phyloP scores from a whole-genome alignment of 2,113 vertebrate species.

The rat (Rattus norvegicus) region DNA sequence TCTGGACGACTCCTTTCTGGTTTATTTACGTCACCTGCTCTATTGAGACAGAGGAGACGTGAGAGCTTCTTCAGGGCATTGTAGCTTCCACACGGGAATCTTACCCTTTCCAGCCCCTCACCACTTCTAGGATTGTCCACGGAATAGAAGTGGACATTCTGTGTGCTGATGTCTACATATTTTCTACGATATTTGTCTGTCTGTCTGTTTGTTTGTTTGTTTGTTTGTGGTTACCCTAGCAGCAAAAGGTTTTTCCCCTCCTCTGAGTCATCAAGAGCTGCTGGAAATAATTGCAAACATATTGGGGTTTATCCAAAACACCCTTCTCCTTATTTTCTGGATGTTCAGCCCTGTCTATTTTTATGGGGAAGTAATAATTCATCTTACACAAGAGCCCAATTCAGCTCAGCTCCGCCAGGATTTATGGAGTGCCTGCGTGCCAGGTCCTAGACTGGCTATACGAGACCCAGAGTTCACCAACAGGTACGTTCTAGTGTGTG shows the following conservation, averaged over 20 bases:
- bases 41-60: background rate
- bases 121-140: background rate
- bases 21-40: background rate
- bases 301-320: conserved; percentile 62
- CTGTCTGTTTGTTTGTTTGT: background rate
- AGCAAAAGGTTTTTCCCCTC: conserved; percentile 44
- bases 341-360: conserved; percentile 69
- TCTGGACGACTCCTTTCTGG: background rate
- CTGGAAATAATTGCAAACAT: conserved; percentile 73
- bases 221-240: conserved; percentile 37
- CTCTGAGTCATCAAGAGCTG: conserved; percentile 67
- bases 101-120: background rate
- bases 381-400: background rate
- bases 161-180: background rate
- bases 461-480: background rate
- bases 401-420: background rate
- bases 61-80: background rate
- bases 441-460: background rate
- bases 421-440: background rate
- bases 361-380: conserved; percentile 44
- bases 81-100: background rate
- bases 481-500: background rate
- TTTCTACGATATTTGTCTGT: conserved; percentile 34
- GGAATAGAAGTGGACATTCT: background rate
- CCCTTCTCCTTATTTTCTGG: conserved; percentile 65